Evolutionary conservation across 2,113 vertebrate genomes (phyloP).

Genomic region (Paracanthobrama guichenoti): DNA sequence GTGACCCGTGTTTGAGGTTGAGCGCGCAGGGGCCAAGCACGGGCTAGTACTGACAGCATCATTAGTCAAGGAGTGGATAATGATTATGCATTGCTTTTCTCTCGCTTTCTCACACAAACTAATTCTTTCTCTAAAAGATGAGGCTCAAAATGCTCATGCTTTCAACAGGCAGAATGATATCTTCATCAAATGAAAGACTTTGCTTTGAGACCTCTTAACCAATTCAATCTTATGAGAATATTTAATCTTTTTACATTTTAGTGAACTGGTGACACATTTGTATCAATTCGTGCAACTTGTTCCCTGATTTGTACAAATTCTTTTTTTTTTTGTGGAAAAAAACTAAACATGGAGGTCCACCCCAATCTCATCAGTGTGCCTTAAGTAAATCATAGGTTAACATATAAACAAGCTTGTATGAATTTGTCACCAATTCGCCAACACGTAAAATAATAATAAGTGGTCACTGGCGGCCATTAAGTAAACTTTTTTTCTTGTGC

Average conservation of each 20-base stretch:
- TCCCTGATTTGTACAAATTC: background rate
- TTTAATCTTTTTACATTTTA: background rate
- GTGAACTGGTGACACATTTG: background rate
- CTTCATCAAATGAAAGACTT: constrained; percentile 1
- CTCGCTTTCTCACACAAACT: background rate
- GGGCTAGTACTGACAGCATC: constrained; percentile 35
- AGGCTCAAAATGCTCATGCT: background rate
- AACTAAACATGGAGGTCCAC: background rate
- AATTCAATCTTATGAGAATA: too few species aligned
- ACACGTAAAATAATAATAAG: too few species aligned
- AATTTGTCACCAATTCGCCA: too few species aligned
- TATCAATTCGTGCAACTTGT: background rate
- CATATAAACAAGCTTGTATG: too few species aligned
- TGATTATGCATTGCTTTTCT: background rate
- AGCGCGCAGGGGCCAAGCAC: constrained; percentile 5
- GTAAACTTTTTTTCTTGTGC: too few species aligned
- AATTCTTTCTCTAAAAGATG: background rate
- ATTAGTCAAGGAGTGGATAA: constrained; percentile 40
- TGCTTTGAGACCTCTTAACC: background rate
- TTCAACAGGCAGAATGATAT: background rate
- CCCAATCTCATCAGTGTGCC: too few species aligned
- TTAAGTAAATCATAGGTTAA: too few species aligned
- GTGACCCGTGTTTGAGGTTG: constrained; percentile 24
- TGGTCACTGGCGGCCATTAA: too few species aligned
- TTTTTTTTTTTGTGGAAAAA: background rate